These are phyloP conservation scores for Coremacera marginata DNA, from an alignment of 2,888 invertebrate species.

Conservation along the genomic window DNA sequence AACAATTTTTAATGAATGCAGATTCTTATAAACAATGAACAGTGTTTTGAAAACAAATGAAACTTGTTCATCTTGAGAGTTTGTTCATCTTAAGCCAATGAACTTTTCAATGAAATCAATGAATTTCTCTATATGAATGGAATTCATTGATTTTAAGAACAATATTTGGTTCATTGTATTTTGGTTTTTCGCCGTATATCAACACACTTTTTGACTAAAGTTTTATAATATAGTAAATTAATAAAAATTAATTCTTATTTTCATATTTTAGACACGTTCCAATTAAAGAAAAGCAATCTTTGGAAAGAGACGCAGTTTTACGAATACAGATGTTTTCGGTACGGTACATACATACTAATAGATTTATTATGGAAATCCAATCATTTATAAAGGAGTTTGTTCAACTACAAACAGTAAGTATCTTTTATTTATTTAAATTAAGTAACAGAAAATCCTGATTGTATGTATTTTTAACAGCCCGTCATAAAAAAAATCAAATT, in stretches of 20 bases:
- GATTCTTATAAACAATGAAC: too few relatives aligned
- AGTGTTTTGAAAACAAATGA: too few relatives aligned
- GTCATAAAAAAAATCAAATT: conserved; percentile 66
- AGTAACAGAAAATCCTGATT: conserved; percentile 22
- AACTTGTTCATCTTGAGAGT: too few relatives aligned
- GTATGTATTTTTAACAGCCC: conserved; percentile 52
- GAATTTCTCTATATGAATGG: too few relatives aligned
- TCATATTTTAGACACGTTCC: conserved; percentile 21
- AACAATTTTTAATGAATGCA: too few relatives aligned
- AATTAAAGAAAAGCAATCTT: conserved; percentile 41
- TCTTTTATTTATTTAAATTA: conserved; percentile 52
- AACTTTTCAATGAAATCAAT: too few relatives aligned
- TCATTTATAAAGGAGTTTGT: conserved; percentile 89
- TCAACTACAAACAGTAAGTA: conserved; percentile 83
- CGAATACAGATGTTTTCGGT: conserved; percentile 88
- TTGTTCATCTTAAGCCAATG: too few relatives aligned
- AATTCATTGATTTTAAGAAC: too few relatives aligned
- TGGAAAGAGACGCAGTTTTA: conserved; percentile 61
- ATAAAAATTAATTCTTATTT: not conserved
- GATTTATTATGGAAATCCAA: conserved; percentile 90
- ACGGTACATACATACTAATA: conserved; percentile 92
- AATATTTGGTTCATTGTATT: too few relatives aligned
- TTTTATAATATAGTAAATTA: too few relatives aligned
- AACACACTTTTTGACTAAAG: too few relatives aligned
- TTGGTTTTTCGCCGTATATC: too few relatives aligned